Evolutionary conservation across 2,797 vertebrate genomes (phyloP).

Genomic region (Hydrophis major): DNA sequence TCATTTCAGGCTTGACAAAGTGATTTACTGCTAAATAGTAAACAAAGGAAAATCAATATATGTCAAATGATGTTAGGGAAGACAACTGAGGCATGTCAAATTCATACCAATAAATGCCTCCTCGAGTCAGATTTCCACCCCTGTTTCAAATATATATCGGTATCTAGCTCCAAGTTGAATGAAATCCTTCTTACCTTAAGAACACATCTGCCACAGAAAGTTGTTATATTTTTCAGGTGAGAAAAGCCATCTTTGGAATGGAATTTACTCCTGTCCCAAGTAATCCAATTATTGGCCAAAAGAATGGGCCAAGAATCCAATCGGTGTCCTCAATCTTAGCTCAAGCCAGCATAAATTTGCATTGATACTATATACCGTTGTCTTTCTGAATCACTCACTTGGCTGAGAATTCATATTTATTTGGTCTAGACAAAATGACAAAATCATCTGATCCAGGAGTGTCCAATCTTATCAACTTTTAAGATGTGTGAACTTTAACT

Average conservation of each 20-base stretch:
- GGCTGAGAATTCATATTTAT: background rate
- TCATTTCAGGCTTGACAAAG: background rate
- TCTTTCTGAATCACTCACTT: background rate
- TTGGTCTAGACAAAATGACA: background rate
- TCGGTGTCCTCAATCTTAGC: background rate
- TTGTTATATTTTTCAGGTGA: background rate
- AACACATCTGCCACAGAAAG: background rate
- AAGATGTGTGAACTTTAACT: too few species aligned
- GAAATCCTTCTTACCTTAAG: background rate
- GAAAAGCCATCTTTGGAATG: background rate
- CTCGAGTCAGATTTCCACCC: background rate
- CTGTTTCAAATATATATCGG: background rate
- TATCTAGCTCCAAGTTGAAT: background rate
- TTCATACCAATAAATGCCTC: rapidly evolving
- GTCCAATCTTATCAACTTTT: background rate
- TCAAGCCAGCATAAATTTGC: background rate
- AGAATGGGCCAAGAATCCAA: background rate
- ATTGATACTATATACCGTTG: background rate
- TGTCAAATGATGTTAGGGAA: background rate
- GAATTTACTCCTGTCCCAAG: background rate
- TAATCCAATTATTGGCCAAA: background rate
- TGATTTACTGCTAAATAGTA: background rate
- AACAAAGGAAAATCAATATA: background rate
- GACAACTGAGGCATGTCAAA: background rate
- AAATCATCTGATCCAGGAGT: background rate